Base-by-base conservation (phyloP, 2,888 invertebrate genomes). In the Limnephilus marmoratus region DNA sequence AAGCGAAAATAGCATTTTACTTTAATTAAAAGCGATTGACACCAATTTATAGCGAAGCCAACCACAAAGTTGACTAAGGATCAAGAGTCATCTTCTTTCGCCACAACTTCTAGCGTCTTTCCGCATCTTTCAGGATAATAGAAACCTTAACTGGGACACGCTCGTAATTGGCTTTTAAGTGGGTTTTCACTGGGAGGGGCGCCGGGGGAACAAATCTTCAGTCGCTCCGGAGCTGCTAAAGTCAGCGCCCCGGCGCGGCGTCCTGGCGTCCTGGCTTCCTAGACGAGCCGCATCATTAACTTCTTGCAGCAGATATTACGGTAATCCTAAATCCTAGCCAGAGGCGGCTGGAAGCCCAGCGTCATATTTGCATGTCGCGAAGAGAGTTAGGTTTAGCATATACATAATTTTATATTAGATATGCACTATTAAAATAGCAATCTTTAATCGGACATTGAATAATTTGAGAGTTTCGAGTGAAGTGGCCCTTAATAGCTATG, bases 271-370 rank as follows among this genome's bases (percentile, higher is more conserved):
- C 53, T 18, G 53, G 18, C 18, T 4, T 90, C 83, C 85, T 45
- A 49, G 85, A 85, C 82, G 91, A 68, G 49, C 80, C 90, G 91
- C 86, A 45, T 86, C 91, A 91, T 91, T 91, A 91, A 85, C 86
- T 91, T 91, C 85, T 86, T 86, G 91, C 86, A 86, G 81, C 81
- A 88, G 91, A 91, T 88, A 91, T 88, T 88, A 88, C 88, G 9
- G 91, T 88, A 88, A 88, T 91, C 87, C 87, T 29, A 34, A 24
- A n/a, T 9, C 68, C 9, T n/a, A 24, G 68, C n/a, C 68, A 68
- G 68, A 68, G 68, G 68, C 24, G 68, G 68, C 24, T 68, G 24
- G 24, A 24, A 68, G 68, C 3, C 68, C 68, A 68, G 24, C 9
- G 2, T 68, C 68, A 68, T n/a, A 68, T 24, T 68, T 68, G n/a